A percentile compares a stretch with the other conserved stretches of the same genome.
Conservation (phyloP, 2,113 vertebrate genomes). For the Urocynchramus pylzowi region DNA sequence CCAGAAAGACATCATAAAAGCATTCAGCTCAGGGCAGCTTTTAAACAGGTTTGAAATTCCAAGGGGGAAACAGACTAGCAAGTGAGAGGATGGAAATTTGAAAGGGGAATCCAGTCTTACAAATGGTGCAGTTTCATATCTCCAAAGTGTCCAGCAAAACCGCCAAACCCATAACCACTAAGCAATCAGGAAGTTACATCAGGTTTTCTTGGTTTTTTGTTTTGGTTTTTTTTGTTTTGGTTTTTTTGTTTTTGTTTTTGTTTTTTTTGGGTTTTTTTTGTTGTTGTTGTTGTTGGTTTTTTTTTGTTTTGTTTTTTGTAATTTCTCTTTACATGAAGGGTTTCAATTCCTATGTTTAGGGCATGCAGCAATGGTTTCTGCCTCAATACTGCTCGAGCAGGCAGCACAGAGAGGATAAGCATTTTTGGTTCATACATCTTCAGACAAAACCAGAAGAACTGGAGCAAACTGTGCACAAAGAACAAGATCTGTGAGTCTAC, state of each 20-base stretch:
- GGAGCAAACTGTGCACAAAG: background rate
- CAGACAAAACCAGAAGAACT: background rate
- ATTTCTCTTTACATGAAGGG: background rate
- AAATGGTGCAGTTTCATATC: background rate
- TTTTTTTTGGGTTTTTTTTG: background rate
- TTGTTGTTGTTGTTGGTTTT: no score
- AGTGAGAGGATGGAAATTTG: background rate
- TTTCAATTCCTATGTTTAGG: background rate
- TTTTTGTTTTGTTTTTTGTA: background rate
- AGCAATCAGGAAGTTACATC: background rate
- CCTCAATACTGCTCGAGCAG: background rate
- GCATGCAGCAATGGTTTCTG: background rate
- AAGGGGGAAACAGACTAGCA: no score
- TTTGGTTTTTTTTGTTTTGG: background rate
- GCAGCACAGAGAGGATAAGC: background rate
- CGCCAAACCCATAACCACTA: background rate
- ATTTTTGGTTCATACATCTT: background rate
- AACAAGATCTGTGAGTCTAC: background rate
- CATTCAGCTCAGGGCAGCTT: background rate
- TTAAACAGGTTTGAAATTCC: background rate
- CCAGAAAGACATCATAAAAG: background rate
- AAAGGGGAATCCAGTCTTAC: background rate
- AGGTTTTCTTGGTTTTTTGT: background rate
- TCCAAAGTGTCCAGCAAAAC: background rate
- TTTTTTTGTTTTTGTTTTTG: background rate